These are phyloP conservation scores for Brienomyrus brachyistius DNA, from an alignment of 2,113 vertebrate species.

Conservation along the genomic window DNA sequence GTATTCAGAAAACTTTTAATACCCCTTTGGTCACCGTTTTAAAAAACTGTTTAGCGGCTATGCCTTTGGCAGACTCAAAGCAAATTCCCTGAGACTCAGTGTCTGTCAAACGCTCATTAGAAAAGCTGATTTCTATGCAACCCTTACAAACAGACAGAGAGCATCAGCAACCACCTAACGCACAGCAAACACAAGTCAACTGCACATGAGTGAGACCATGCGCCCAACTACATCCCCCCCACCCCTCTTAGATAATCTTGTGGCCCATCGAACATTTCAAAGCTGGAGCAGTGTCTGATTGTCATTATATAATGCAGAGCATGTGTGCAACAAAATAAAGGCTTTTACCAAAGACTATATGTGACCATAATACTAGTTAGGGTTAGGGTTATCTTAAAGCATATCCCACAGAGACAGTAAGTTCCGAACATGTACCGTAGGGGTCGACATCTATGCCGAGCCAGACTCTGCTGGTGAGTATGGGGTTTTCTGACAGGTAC, in stretches of 20 bases:
- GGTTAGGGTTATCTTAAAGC: background rate
- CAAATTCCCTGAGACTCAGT: background rate
- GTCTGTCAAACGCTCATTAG: background rate
- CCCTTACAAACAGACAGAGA: background rate
- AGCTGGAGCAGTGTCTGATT: background rate
- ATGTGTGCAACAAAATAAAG: background rate
- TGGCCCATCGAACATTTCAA: background rate
- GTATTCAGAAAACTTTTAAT: background rate
- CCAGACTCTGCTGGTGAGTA: constrained; percentile 80
- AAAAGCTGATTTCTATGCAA: background rate
- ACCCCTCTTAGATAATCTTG: background rate
- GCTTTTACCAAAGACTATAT: background rate
- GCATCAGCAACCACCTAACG: background rate
- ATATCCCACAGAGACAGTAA: background rate
- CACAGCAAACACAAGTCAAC: background rate
- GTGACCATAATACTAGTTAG: background rate
- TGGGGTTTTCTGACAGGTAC: constrained; percentile 64
- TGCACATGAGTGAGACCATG: background rate
- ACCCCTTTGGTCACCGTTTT: background rate
- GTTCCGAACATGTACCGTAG: constrained; percentile 53
- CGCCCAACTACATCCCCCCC: too few relatives aligned
- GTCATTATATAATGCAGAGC: background rate
- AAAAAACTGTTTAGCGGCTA: background rate
- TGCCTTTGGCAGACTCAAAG: background rate
- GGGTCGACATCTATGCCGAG: constrained; percentile 60